Percentiles rank a stretch among this genome's conserved stretches.
phyloP scores from a whole-genome alignment of 1,140 invertebrate genomes.

The Tenebrio molitor region DNA sequence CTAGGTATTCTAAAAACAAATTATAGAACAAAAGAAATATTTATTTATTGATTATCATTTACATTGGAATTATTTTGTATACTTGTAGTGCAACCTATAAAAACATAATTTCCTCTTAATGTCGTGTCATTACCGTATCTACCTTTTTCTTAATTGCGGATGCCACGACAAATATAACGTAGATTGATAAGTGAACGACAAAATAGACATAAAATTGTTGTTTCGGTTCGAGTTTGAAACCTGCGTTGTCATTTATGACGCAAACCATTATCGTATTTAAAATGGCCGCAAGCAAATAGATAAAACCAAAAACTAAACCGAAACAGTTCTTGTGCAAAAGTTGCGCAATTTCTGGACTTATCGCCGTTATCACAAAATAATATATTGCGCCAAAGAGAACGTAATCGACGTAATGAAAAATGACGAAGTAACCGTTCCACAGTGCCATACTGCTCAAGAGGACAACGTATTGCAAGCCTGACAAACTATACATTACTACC shows the following conservation, averaged over 20 bases:
- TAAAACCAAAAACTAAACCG: conserved; percentile 15
- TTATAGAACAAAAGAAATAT: no score
- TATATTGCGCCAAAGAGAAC: conserved; percentile 3
- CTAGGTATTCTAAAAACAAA: no score
- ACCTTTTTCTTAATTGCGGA: background rate
- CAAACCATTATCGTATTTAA: conserved; percentile 7
- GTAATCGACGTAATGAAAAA: conserved; percentile 9
- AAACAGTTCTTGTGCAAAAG: conserved; percentile 5
- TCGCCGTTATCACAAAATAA: conserved; percentile 10
- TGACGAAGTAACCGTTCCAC: background rate
- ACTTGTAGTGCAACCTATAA: no score
- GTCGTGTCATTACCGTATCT: background rate
- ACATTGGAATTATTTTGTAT: no score
- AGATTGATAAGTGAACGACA: background rate
- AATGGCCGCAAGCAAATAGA: background rate
- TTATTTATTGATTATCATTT: no score
- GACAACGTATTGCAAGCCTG: conserved; percentile 5
- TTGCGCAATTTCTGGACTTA: conserved; percentile 20
- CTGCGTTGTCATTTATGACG: conserved; percentile 11
- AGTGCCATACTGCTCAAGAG: background rate
- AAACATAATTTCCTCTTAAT: no score
- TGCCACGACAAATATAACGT: background rate
- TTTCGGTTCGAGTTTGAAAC: background rate
- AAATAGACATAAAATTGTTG: conserved; percentile 10
- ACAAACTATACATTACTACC: background rate